Evolutionary conservation across 2,888 invertebrate genomes (phyloP), one percentile per base, ranked within the genome.

Genomic region (Diarsia brunnea): DNA sequence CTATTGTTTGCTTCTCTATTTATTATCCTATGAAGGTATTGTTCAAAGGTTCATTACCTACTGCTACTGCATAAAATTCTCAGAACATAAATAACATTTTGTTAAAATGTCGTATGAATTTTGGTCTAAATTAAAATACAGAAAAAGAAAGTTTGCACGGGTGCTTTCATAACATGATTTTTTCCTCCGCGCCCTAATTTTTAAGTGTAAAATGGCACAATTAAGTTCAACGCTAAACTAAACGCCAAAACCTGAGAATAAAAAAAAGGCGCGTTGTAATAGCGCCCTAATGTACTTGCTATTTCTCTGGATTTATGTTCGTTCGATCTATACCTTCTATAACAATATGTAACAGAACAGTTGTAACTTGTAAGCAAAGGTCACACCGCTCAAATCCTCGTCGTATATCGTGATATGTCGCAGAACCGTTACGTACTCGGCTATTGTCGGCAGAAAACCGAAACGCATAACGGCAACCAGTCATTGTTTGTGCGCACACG

Each of bases 361-460:
- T 47, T 49, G n/a, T 31, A 47, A 49, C 58, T 61, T 53, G 16
- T 27, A 38, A 53, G 24, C 45, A 79, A 79, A 87, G 78, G 77
- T 87, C 76, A 78, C 38, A 49, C 78, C 68, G 51, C 69, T 84
- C 80, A 70, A 78, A 77, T 82, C 77, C 69, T 74, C 68, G 61
- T 69, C 51, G 76, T 47, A 81, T 84, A 88, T 93, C 92, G 93
- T 93, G 92, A 95, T 94, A 94, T 95, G 94, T 95, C 94, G 90
- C 90, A 81, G 83, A 90, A 91, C 94, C 92, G 94, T 94, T 94
- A 94, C 45, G 64, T 81, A 82, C 82, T 84, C 88, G 84, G 65
- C 88, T 88, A 89, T 88, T 89, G 89, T 89, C 84, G 86, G 83
- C 79, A 79, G 89, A 91, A 87, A 91, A 90, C 88, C 87, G 86